A percentile compares a stretch with the other conserved stretches of the same genome.
Conservation (phyloP, 2,888 invertebrate species). For the Trachelus iudaicus region DNA sequence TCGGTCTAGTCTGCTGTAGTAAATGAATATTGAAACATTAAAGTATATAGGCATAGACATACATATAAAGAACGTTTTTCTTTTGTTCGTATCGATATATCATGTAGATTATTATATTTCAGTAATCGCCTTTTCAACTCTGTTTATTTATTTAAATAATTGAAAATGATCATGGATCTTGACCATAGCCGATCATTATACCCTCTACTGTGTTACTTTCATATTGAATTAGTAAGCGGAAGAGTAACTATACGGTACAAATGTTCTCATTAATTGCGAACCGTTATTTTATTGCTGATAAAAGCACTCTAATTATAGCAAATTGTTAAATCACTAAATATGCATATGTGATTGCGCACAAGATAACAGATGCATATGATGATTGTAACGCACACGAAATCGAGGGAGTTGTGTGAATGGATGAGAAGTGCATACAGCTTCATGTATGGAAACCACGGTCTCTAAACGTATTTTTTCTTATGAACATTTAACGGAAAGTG, state of each 20-base stretch:
- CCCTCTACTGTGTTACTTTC: not conserved
- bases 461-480: not conserved
- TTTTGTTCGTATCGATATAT: not conserved
- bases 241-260: not conserved
- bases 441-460: not conserved
- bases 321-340: not conserved
- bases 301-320: not conserved
- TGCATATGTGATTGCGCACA: not conserved
- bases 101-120: not conserved
- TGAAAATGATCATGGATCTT: not conserved
- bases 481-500: not conserved
- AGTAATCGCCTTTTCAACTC: not conserved
- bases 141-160: not conserved
- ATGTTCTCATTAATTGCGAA: not conserved
- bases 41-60: not conserved
- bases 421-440: not conserved
- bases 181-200: not conserved
- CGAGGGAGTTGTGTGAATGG: not conserved
- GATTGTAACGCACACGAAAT: not conserved
- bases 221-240: not conserved
- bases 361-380: not conserved
- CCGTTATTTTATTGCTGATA: not conserved
- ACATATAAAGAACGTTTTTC: not conserved
- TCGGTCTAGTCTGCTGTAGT: not conserved
- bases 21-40: not conserved